These are phyloP conservation scores for Aurelia coerulea DNA, from an alignment of 30 jellyfish, hydroid and myxozoan genomes.

Conservation along the genomic window DNA sequence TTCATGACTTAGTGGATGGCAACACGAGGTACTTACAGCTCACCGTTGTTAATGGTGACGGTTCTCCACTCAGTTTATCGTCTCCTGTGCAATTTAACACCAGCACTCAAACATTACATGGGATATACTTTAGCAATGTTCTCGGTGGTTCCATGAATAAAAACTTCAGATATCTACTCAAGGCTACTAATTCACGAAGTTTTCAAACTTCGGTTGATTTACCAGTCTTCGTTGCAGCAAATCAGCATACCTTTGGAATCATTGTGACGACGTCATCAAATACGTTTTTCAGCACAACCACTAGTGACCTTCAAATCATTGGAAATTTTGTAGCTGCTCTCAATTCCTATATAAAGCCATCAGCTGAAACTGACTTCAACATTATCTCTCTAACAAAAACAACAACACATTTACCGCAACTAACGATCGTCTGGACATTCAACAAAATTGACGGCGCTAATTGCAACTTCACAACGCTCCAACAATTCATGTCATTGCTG, in stretches of 20 bases:
- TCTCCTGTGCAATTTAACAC: slow-evolving; percentile 60
- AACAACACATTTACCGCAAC: slow-evolving; percentile 6
- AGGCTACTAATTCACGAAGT: slow-evolving; percentile 45
- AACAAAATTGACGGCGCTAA: slow-evolving; percentile 18
- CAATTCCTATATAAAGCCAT: slow-evolving; percentile 17
- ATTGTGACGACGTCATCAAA: slow-evolving; percentile 19
- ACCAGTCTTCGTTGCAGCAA: neutral
- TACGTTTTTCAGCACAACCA: neutral
- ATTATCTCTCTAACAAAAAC: slow-evolving; percentile 7
- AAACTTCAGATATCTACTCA: slow-evolving; percentile 21
- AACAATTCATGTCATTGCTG: neutral
- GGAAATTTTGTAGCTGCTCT: slow-evolving; percentile 4
- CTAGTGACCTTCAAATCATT: slow-evolving; percentile 5
- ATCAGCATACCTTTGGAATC: slow-evolving; percentile 23
- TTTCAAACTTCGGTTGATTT: slow-evolving; percentile 22
- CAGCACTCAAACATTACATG: slow-evolving; percentile 23
- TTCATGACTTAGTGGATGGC: slow-evolving; percentile 78
- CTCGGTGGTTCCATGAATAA: neutral
- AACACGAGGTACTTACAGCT: slow-evolving; percentile 65
- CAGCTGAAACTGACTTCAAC: slow-evolving; percentile 5
- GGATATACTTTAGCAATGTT: neutral
- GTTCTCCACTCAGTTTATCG: slow-evolving; percentile 13
- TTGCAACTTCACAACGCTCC: slow-evolving; percentile 41
- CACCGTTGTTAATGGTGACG: slow-evolving; percentile 29
- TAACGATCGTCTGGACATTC: slow-evolving; percentile 30